A percentile compares a stretch with the other conserved stretches of the same genome.
These are phyloP conservation scores for Istiophorus platypterus DNA, from an alignment of 2,113 vertebrate genomes.

Conservation along the genomic window DNA sequence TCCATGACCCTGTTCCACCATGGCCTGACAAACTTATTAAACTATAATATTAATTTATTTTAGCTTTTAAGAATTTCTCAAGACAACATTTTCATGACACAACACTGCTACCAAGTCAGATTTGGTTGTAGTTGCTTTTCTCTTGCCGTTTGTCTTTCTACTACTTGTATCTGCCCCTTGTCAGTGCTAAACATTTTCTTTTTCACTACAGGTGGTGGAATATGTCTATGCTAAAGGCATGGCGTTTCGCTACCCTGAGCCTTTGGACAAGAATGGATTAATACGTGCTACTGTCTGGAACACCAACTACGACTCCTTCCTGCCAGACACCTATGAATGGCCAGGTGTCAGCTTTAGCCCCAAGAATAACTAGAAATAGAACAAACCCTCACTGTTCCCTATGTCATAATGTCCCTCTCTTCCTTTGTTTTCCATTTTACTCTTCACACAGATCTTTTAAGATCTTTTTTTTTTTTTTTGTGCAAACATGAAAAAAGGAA, in stretches of 20 bases:
- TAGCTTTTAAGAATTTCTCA: background rate
- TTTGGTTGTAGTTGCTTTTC: background rate
- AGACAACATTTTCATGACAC: background rate
- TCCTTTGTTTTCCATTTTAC: conserved; percentile 11
- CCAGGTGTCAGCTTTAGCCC: conserved; percentile 84
- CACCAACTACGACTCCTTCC: conserved; percentile 92
- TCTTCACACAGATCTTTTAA: conserved; percentile 21
- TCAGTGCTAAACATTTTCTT: background rate
- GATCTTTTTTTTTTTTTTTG: background rate
- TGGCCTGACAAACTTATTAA: background rate
- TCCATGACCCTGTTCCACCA: background rate
- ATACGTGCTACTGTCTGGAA: conserved; percentile 90
- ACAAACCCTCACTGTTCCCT: conserved; percentile 7
- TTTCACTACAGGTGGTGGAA: conserved; percentile 88
- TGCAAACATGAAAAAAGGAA: conserved; percentile 19
- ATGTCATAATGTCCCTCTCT: conserved; percentile 12
- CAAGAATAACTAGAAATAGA: conserved; percentile 65
- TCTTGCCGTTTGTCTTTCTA: background rate
- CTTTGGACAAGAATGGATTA: conserved; percentile 88
- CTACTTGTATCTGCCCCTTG: background rate
- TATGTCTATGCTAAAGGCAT: conserved; percentile 94
- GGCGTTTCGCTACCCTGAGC: conserved; percentile 97
- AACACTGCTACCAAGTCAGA: background rate
- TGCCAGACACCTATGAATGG: conserved; percentile 95
- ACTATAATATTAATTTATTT: background rate